phyloP scores from a whole-genome alignment of 2,797 vertebrate species.

The Rhinichthys osculus region DNA sequence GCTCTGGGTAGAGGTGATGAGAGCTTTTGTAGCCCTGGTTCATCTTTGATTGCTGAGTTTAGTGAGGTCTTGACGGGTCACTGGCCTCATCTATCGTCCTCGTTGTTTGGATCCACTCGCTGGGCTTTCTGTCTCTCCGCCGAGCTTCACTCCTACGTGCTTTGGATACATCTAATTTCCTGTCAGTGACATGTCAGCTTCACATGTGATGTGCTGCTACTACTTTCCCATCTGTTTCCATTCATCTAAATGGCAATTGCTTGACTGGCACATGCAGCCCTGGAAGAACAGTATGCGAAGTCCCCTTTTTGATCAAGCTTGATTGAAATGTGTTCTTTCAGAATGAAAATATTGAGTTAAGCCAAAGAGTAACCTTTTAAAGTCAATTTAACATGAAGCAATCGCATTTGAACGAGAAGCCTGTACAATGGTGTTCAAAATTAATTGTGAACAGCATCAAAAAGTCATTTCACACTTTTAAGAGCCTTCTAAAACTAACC shows the following conservation, averaged over 20 bases:
- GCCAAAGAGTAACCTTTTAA: not conserved
- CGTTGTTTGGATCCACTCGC: conserved; percentile 59
- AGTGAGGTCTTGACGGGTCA: conserved; percentile 64
- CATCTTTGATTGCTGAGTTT: conserved; percentile 65
- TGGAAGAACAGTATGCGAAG: conserved; percentile 18
- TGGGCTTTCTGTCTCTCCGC: conserved; percentile 55
- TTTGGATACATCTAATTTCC: conserved; percentile 62
- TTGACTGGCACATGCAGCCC: conserved; percentile 29
- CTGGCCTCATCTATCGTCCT: conserved; percentile 60
- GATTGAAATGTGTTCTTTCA: not conserved
- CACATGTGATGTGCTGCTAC: conserved; percentile 45
- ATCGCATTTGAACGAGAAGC: not conserved
- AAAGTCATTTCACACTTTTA: not conserved
- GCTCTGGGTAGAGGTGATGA: conserved; percentile 26
- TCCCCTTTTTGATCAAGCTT: not conserved
- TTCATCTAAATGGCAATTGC: conserved; percentile 18
- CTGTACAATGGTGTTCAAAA: not conserved
- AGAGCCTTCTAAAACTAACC: not conserved
- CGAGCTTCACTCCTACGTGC: conserved; percentile 42
- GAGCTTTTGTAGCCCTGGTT: conserved; percentile 62
- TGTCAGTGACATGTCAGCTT: conserved; percentile 37
- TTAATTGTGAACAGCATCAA: not conserved
- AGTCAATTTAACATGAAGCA: not conserved
- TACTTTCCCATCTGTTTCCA: conserved; percentile 50
- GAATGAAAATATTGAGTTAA: not conserved